Evolutionary conservation across 2,113 vertebrate species (phyloP).

Genomic region (Myotis yumanensis): DNA sequence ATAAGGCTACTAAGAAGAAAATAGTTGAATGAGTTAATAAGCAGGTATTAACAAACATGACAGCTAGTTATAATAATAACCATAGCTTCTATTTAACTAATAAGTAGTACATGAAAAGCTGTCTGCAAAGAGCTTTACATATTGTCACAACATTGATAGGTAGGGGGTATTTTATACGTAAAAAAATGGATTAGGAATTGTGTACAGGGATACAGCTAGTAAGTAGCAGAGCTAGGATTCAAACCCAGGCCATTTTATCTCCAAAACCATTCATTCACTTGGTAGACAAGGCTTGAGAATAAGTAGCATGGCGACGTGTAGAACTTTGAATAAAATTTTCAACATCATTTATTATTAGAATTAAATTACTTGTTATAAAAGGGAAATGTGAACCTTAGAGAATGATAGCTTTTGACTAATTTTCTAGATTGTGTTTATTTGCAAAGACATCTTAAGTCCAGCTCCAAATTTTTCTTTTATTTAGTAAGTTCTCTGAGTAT

Average conservation of each 20-base stretch:
- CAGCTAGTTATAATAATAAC: slow-evolving; percentile 47
- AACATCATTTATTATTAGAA: background rate
- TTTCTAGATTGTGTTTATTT: slow-evolving; percentile 47
- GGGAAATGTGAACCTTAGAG: background rate
- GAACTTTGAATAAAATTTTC: background rate
- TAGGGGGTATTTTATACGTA: slow-evolving; percentile 5
- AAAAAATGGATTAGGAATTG: slow-evolving; percentile 10
- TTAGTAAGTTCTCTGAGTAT: slow-evolving; percentile 4
- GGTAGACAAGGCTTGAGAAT: background rate
- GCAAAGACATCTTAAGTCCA: slow-evolving; percentile 19
- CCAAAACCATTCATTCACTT: background rate
- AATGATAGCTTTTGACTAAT: slow-evolving; percentile 24
- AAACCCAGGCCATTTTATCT: slow-evolving; percentile 3
- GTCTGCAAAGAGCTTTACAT: background rate
- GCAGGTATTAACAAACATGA: slow-evolving; percentile 9
- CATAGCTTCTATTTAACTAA: slow-evolving; percentile 16
- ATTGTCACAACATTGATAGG: background rate
- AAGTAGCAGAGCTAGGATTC: background rate
- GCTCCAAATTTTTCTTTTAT: slow-evolving; percentile 23
- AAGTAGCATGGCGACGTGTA: background rate
- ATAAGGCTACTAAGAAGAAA: background rate
- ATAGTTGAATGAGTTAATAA: slow-evolving; percentile 26
- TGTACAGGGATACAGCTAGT: background rate
- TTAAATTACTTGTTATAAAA: slow-evolving; percentile 13
- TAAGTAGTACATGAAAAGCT: slow-evolving; percentile 19